A percentile compares a stretch with the other conserved stretches of the same genome.
Conservation (phyloP, 2,888 invertebrate species). For the Ametastegia equiseti region DNA sequence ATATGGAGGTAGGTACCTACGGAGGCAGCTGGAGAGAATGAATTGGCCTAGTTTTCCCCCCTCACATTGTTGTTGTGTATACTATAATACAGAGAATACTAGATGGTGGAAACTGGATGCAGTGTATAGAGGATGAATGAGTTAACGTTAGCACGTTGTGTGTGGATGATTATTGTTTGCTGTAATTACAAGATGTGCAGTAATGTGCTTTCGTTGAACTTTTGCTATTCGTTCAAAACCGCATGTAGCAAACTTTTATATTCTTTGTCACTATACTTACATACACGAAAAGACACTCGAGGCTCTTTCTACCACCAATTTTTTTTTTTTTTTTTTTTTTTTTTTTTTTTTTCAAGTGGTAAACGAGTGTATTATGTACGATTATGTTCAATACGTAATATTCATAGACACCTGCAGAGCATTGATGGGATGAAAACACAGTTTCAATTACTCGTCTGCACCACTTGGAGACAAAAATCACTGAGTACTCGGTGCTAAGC, state of each 20-base stretch:
- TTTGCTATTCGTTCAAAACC: constrained; percentile 8
- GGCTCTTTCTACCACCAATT: background rate
- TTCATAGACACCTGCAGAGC: no score
- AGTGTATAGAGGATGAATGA: constrained; percentile 22
- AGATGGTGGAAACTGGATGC: background rate
- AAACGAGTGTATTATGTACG: no score
- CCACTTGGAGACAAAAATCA: background rate
- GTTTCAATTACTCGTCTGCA: background rate
- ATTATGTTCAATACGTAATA: no score
- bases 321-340: no score
- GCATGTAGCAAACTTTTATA: background rate
- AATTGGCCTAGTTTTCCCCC: constrained; percentile 27
- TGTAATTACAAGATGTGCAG: constrained; percentile 38
- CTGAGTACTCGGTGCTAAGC: background rate
- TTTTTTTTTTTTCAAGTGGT: no score
- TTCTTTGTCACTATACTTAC: background rate
- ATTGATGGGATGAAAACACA: background rate
- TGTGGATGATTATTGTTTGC: constrained; percentile 17
- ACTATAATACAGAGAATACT: background rate
- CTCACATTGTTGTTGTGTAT: no score
- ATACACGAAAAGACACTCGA: background rate
- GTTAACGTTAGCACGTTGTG: background rate
- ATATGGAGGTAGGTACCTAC: no score
- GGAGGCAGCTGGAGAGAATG: no score
- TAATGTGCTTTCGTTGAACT: constrained; percentile 28